Percentiles rank a stretch among this genome's conserved stretches.
Evolutionary conservation across 1,140 invertebrate genomes (phyloP).

Genomic region (Bombus superbus): DNA sequence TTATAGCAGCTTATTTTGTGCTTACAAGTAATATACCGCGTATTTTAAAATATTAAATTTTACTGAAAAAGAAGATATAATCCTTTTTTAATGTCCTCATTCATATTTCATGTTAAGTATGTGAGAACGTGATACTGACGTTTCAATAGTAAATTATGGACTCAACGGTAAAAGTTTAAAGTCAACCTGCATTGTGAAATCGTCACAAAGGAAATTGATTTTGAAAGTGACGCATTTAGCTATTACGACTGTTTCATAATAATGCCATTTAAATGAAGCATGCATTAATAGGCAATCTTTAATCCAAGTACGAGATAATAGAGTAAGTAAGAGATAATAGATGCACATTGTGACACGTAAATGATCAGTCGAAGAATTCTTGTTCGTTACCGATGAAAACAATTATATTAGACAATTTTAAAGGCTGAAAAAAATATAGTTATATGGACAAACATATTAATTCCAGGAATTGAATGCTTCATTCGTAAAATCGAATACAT

Average conservation of each 20-base stretch:
- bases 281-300: background rate
- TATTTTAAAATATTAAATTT: background rate
- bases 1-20: background rate
- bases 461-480: too few species aligned
- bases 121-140: background rate
- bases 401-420: background rate
- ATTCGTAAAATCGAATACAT: background rate
- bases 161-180: background rate
- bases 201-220: constrained; percentile 7
- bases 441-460: background rate
- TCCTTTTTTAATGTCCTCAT: background rate
- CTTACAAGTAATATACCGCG: background rate
- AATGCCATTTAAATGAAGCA: constrained; percentile 1
- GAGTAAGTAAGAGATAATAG: background rate
- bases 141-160: background rate
- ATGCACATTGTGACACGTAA: background rate
- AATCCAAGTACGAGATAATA: background rate
- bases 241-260: background rate
- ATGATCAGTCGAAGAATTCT: background rate
- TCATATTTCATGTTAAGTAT: background rate
- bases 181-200: background rate
- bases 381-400: background rate
- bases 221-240: background rate
- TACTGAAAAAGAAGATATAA: too few species aligned
- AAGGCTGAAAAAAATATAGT: background rate